A percentile compares a stretch with the other conserved stretches of the same genome.
Conservation (phyloP, 2,113 vertebrate genomes). For the Nematolebias whitei region DNA sequence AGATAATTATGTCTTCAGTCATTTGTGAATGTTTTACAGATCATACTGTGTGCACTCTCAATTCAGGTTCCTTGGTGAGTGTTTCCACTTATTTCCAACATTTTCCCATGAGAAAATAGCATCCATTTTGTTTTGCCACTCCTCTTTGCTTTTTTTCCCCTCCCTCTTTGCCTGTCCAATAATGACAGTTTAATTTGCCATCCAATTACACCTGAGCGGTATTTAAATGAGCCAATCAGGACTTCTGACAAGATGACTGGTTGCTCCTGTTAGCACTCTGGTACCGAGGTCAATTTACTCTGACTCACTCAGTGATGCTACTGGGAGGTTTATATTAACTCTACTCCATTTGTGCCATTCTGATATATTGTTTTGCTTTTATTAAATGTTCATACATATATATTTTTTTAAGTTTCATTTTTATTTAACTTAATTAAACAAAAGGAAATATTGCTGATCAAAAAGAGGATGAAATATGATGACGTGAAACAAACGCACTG, state of each 20-base stretch:
- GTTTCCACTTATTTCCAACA: conserved; percentile 52
- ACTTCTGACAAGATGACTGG: conserved; percentile 71
- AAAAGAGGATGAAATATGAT: neutral
- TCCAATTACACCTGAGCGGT: conserved; percentile 88
- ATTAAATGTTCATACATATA: too few species aligned
- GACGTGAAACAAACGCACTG: neutral
- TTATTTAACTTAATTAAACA: neutral
- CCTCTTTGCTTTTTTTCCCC: conserved; percentile 65
- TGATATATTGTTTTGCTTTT: neutral
- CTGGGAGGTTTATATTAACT: conserved; percentile 14
- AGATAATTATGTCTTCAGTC: neutral
- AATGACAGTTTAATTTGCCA: conserved; percentile 89
- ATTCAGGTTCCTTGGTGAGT: conserved; percentile 29
- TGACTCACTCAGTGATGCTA: conserved; percentile 37
- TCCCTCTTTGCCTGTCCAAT: conserved; percentile 74
- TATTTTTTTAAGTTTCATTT: neutral
- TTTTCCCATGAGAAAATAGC: conserved; percentile 62
- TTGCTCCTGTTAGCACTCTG: conserved; percentile 66
- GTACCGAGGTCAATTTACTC: conserved; percentile 69
- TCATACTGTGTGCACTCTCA: conserved; percentile 17
- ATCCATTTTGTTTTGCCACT: conserved; percentile 75
- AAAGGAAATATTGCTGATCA: neutral
- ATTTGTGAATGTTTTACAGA: conserved; percentile 2
- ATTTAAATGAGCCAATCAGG: conserved; percentile 88
- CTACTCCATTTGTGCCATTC: neutral